Conservation (phyloP, 2,113 vertebrate genomes). For the Meriones unguiculatus region DNA sequence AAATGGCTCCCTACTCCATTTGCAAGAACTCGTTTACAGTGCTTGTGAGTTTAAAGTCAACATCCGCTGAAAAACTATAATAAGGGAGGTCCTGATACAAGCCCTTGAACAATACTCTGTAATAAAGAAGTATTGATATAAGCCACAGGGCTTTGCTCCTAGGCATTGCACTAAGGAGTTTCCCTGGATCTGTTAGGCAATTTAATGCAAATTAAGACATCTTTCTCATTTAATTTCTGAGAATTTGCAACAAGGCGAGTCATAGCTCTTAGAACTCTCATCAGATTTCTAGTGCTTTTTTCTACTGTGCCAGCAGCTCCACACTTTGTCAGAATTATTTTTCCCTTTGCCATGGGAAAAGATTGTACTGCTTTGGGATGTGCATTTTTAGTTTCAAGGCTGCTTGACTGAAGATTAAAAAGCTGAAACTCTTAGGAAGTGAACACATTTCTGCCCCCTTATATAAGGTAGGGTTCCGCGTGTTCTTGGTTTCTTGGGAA, state of each 20-base stretch:
- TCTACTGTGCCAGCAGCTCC: conserved; percentile 25
- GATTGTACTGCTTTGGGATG: conserved; percentile 61
- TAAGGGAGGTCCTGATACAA: background rate
- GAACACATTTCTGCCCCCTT: conserved; percentile 40
- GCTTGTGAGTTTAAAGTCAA: conserved; percentile 35
- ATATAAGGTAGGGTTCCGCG: conserved; percentile 46
- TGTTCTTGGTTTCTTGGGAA: conserved; percentile 63
- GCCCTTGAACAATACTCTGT: background rate
- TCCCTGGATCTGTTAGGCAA: background rate
- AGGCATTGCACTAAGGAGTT: background rate
- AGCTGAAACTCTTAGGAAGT: conserved; percentile 23
- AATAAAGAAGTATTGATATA: background rate
- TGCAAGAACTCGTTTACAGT: background rate
- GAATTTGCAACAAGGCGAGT: conserved; percentile 49
- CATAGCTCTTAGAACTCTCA: conserved; percentile 55
- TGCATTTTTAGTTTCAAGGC: conserved; percentile 46
- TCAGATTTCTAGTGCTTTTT: conserved; percentile 53
- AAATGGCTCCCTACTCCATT: background rate
- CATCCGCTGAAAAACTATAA: background rate
- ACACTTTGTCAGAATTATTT: conserved; percentile 59
- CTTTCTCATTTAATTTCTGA: conserved; percentile 67
- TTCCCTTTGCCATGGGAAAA: conserved; percentile 50
- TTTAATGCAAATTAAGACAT: conserved; percentile 68
- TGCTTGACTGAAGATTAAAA: conserved; percentile 57
- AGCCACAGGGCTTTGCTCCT: conserved; percentile 9